A percentile compares a stretch with the other conserved stretches of the same genome.
Conservation (phyloP, 2,113 vertebrate species). For the Uria lomvia region DNA sequence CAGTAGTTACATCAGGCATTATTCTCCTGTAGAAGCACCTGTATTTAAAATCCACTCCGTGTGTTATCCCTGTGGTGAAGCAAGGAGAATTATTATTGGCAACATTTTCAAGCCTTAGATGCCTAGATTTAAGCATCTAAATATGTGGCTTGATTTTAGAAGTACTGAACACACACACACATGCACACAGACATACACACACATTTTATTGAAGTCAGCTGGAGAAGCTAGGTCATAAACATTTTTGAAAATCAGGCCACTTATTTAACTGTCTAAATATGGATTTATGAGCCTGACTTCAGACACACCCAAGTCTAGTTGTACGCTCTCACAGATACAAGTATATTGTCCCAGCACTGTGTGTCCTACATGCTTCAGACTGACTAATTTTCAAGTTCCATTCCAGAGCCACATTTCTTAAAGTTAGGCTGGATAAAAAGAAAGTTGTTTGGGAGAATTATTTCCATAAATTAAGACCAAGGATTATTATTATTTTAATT, state of each 20-base stretch:
- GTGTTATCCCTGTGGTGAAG: background rate
- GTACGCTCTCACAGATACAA: background rate
- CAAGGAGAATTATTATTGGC: constrained; percentile 4
- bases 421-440: background rate
- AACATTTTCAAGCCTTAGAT: background rate
- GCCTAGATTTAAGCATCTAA: constrained; percentile 30
- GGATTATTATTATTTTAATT: background rate
- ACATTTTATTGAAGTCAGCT: constrained; percentile 25
- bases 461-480: background rate
- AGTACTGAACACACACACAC: background rate
- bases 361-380: background rate
- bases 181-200: background rate
- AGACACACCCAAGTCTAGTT: background rate
- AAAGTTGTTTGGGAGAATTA: background rate
- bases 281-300: background rate
- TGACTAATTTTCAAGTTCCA: background rate
- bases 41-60: background rate
- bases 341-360: background rate
- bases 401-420: background rate
- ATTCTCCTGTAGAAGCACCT: constrained; percentile 5
- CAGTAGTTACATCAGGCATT: background rate
- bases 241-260: constrained; percentile 8
- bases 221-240: background rate
- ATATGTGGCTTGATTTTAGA: constrained; percentile 16
- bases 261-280: constrained; percentile 19